Evolutionary conservation across 2,888 invertebrate genomes (phyloP), one percentile per base, ranked within the genome.

Genomic region (Tineola bisselliella): DNA sequence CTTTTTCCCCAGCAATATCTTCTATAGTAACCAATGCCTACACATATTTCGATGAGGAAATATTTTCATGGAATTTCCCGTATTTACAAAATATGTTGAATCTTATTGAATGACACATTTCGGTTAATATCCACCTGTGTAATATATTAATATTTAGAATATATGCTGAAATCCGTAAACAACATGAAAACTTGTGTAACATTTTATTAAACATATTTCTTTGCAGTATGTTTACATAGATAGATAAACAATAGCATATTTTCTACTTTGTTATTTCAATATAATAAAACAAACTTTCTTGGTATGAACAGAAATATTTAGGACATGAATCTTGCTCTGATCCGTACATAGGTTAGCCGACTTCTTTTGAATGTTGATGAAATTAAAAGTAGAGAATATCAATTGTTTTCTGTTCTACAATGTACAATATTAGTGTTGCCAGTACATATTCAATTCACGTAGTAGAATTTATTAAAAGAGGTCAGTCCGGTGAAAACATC

Each of bases 381-480:
- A 38, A 38, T 38, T 38, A 38, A 38, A 25, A 38, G 10, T n/a
- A 38, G 6, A 25, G 25, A 25, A 58, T 58, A 58, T 30, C 58
- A 58, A 56, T 58, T 58, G 58, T 58, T 56, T 6, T 43, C 12
- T 25, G 54, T 33, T 31, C 31, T 15, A 12, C n/a, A n/a, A 33
- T 33, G 33, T 58, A 33, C 13, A 15, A 18, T 58, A 17, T n/a
- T 10, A 17, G 15, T 17, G 54, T 18, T 54, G 54, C 62, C 64
- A 63, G 61, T 62, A 69, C 64, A 65, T 65, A 72, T 75, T 70
- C 67, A 64, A 65, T 69, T 67, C 68, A 70, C 68, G 68, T 70
- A 66, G 61, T 59, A 70, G 76, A 75, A 82, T 83, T 82, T 84
- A 82, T 84, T 79, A 81, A 79, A 80, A 77, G 54, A 61, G 56